A percentile compares a stretch with the other conserved stretches of the same genome.
These are phyloP conservation scores for Metaphire vulgaris DNA, from an alignment of 1,140 invertebrate species.

Conservation along the genomic window DNA sequence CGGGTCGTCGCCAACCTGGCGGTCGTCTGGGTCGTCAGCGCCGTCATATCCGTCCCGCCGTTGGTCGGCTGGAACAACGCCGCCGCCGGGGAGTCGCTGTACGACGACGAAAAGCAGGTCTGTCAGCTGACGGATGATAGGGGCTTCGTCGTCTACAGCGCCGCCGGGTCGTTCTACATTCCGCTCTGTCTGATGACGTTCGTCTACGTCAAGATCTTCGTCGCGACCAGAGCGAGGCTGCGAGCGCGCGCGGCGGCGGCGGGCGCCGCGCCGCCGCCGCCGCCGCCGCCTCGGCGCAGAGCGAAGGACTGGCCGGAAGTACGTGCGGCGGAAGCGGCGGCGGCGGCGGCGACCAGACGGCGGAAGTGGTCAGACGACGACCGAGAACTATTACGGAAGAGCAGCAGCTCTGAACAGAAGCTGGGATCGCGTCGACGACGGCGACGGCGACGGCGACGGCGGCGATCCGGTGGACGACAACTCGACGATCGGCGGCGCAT, in stretches of 20 bases:
- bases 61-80: constrained; percentile 72
- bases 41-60: constrained; percentile 89
- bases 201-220: constrained; percentile 51
- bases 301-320: too few relatives aligned
- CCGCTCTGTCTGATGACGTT: constrained; percentile 54
- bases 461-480: too few relatives aligned
- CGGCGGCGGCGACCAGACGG: too few relatives aligned
- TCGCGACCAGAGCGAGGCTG: constrained; percentile 42
- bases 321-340: too few relatives aligned
- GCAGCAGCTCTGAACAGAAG: too few relatives aligned
- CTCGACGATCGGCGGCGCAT: too few relatives aligned
- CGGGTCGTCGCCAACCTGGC: constrained; percentile 82
- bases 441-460: too few relatives aligned
- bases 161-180: constrained; percentile 55
- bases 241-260: constrained; percentile 23
- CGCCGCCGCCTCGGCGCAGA: not conserved
- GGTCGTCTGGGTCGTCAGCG: constrained; percentile 83
- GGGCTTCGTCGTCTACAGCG: constrained; percentile 51
- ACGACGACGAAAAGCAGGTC: constrained; percentile 30
- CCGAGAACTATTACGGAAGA: too few relatives aligned
- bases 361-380: too few relatives aligned
- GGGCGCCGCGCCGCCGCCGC: too few relatives aligned
- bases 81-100: constrained; percentile 20
- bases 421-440: too few relatives aligned
- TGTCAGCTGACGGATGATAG: constrained; percentile 53